A percentile compares a stretch with the other conserved stretches of the same genome.
These are phyloP conservation scores for Todiramphus chloris DNA, from an alignment of 2,113 vertebrate species.

Conservation along the genomic window DNA sequence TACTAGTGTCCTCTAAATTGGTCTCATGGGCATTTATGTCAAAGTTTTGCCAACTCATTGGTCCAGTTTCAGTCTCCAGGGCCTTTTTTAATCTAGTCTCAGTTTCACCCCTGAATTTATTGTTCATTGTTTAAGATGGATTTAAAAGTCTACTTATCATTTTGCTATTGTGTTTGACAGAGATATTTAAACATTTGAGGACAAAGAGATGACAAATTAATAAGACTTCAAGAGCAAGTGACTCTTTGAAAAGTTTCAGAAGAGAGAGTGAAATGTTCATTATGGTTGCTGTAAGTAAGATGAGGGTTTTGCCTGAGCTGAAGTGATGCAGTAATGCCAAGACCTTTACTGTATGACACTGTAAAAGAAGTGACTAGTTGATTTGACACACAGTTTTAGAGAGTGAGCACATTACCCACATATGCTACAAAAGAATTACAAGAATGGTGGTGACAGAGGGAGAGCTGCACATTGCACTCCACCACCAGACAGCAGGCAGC, in stretches of 20 bases:
- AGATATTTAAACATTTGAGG: background rate
- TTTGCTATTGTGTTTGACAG: background rate
- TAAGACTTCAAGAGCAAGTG: background rate
- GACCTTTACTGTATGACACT: background rate
- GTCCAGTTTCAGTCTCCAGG: background rate
- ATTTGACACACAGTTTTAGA: background rate
- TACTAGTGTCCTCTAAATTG: background rate
- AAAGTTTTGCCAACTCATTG: background rate
- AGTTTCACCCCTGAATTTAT: background rate
- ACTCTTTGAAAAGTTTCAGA: background rate
- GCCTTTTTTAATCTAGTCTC: background rate
- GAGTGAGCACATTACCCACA: background rate
- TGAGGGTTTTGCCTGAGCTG: background rate
- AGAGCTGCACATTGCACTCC: background rate
- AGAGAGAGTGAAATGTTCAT: background rate
- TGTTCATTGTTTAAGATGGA: background rate
- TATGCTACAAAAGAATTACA: background rate
- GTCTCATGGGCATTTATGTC: background rate
- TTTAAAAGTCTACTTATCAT: background rate
- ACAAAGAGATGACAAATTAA: background rate
- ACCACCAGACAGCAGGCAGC: background rate
- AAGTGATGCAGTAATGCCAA: background rate
- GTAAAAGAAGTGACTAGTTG: background rate
- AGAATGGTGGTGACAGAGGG: accelerated
- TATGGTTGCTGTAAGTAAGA: accelerated